phyloP scores from a whole-genome alignment of 2,888 invertebrate genomes.

The Acleris holmiana region DNA sequence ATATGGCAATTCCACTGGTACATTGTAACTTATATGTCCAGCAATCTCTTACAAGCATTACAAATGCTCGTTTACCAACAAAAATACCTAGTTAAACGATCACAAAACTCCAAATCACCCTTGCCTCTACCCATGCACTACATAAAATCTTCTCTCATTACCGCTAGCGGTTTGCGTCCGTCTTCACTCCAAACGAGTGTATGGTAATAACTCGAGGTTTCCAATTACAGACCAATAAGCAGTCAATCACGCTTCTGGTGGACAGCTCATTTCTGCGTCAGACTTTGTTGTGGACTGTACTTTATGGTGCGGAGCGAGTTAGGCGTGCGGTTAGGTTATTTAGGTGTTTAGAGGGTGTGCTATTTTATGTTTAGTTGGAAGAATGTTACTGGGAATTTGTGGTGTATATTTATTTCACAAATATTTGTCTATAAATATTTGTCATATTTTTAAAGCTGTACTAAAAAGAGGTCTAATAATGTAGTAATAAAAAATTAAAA shows the following conservation, averaged over 20 bases:
- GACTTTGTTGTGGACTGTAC: conserved; percentile 37
- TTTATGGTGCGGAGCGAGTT: conserved; percentile 22
- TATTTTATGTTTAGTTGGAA: conserved; percentile 16
- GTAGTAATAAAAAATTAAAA: too few relatives aligned
- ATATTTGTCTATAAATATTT: too few relatives aligned
- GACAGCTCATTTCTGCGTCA: conserved; percentile 59
- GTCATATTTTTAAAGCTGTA: too few relatives aligned
- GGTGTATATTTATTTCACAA: too few relatives aligned
- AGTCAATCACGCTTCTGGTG: conserved; percentile 62
- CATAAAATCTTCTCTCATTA: conserved; percentile 30
- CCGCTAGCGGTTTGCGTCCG: conserved; percentile 29
- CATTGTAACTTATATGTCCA: too few relatives aligned
- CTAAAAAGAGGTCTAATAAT: too few relatives aligned
- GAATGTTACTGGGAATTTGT: too few relatives aligned
- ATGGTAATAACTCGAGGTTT: conserved; percentile 59
- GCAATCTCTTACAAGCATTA: too few relatives aligned
- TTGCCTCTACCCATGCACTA: conserved; percentile 3
- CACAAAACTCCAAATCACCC: too few relatives aligned
- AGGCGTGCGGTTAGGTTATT: conserved; percentile 28
- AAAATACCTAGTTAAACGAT: too few relatives aligned
- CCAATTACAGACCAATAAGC: conserved; percentile 68
- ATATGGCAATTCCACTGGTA: too few relatives aligned
- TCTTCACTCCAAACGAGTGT: conserved; percentile 48
- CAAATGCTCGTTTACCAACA: too few relatives aligned
- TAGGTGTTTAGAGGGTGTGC: conserved; percentile 22